phyloP scores from a whole-genome alignment of 2,888 invertebrate species.

The Pseudoips prasinana region DNA sequence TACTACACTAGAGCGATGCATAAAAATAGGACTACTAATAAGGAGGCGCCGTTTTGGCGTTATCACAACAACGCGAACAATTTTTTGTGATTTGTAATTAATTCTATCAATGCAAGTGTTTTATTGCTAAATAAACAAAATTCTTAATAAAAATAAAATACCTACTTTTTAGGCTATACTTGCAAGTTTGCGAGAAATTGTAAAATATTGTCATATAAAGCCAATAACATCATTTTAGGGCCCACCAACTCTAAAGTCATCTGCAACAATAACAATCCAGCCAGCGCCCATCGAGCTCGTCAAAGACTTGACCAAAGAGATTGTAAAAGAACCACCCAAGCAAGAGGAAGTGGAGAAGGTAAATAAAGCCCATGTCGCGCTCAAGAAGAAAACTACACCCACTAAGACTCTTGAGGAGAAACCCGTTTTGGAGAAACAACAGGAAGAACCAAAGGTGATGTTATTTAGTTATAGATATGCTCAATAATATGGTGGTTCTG shows the following conservation, averaged over 20 bases:
- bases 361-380: slow-evolving; percentile 43
- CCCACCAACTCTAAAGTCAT: slow-evolving; percentile 62
- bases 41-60: no score
- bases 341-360: slow-evolving; percentile 54
- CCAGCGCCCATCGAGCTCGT: slow-evolving; percentile 45
- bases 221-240: neutral
- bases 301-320: slow-evolving; percentile 54
- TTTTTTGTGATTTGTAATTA: no score
- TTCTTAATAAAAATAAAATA: no score
- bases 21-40: no score
- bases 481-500: neutral
- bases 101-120: no score
- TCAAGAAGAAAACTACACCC: slow-evolving; percentile 54
- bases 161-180: no score
- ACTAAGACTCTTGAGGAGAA: slow-evolving; percentile 55
- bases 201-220: no score
- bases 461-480: neutral
- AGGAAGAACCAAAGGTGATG: slow-evolving; percentile 56
- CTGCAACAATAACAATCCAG: slow-evolving; percentile 70
- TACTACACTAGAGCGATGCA: no score
- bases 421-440: slow-evolving; percentile 39
- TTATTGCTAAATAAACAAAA: no score
- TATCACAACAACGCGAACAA: no score
- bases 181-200: no score
- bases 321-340: slow-evolving; percentile 44